These are phyloP conservation scores for Agelaius phoeniceus DNA, from an alignment of 2,113 vertebrate species.

Conservation along the genomic window DNA sequence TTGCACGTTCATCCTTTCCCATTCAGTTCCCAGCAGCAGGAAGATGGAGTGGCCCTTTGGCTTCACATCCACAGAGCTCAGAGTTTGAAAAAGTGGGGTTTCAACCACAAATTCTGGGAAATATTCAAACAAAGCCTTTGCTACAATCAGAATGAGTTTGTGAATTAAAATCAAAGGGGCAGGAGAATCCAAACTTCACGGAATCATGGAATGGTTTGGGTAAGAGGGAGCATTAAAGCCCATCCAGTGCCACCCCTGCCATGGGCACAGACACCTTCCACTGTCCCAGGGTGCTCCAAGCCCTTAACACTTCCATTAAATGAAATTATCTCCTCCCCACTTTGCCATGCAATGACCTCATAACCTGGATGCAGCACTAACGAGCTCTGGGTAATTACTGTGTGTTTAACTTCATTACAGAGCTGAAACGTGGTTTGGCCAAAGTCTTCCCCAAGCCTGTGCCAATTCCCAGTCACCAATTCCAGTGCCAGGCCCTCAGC, in stretches of 20 bases:
- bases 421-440: background rate
- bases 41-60: background rate
- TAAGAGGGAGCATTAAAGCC: background rate
- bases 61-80: background rate
- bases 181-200: fast-evolving
- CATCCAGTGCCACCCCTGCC: background rate
- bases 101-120: background rate
- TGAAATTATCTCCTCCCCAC: background rate
- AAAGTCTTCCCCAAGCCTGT: background rate
- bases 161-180: background rate
- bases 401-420: background rate
- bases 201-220: background rate
- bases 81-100: background rate
- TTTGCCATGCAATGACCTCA: background rate
- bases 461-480: background rate
- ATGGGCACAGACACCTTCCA: background rate
- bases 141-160: background rate
- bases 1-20: background rate
- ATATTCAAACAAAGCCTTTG: fast-evolving
- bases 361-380: background rate
- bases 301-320: background rate
- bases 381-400: background rate
- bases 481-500: background rate
- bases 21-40: background rate
- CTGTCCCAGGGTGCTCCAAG: background rate